Evolutionary conservation across 2,888 invertebrate genomes (phyloP).

Genomic region (Latrodectus elegans): DNA sequence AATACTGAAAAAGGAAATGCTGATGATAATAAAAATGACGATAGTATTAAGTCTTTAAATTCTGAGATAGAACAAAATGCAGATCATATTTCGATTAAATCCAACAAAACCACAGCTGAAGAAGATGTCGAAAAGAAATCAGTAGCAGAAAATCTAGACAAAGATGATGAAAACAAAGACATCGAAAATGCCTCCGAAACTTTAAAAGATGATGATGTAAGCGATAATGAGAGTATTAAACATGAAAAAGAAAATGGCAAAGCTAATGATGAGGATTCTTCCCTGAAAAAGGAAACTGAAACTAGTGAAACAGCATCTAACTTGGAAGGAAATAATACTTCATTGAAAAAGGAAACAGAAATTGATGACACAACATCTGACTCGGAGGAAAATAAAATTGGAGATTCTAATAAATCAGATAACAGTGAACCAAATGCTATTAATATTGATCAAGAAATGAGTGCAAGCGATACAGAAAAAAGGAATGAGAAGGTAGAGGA

Average conservation of each 20-base stretch:
- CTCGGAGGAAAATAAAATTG: neutral
- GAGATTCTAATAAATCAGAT: neutral
- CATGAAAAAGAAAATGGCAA: neutral
- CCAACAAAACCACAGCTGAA: neutral
- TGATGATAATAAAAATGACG: neutral
- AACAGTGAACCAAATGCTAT: neutral
- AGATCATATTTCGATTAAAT: neutral
- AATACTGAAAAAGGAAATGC: neutral
- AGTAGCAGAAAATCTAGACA: neutral
- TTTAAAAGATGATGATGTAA: neutral
- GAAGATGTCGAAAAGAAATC: neutral
- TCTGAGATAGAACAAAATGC: neutral
- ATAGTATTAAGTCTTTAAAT: neutral
- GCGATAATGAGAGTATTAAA: neutral
- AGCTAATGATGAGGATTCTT: neutral
- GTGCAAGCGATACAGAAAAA: neutral
- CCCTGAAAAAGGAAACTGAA: neutral
- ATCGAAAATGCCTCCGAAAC: neutral
- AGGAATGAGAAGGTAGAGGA: neutral
- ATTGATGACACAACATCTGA: neutral
- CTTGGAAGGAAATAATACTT: neutral
- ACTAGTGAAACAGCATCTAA: neutral
- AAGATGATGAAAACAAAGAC: slow-evolving; percentile 1
- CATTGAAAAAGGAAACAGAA: neutral
- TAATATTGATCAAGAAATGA: neutral